phyloP scores from a whole-genome alignment of 2,888 invertebrate species.

The Crematogaster levior region DNA sequence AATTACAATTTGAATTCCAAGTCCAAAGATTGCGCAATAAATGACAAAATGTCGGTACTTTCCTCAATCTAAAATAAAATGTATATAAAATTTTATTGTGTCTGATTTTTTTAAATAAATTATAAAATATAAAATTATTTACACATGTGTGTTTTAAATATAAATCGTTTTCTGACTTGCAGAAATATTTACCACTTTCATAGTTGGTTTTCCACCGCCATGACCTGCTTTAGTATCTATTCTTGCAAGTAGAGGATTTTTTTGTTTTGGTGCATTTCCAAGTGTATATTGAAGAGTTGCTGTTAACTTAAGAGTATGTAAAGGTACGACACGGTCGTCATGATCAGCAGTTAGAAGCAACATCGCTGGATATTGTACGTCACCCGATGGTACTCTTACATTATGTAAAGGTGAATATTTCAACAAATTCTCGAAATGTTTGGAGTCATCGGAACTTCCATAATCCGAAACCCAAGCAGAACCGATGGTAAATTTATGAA shows the following conservation, averaged over 20 bases:
- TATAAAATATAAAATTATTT: constrained; percentile 12
- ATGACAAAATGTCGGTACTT: constrained; percentile 95
- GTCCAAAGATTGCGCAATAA: constrained; percentile 91
- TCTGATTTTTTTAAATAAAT: constrained; percentile 13
- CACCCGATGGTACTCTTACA: constrained; percentile 88
- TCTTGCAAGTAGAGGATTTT: constrained; percentile 94
- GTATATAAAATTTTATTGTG: constrained; percentile 12
- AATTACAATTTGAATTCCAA: constrained; percentile 87
- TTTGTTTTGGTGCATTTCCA: constrained; percentile 89
- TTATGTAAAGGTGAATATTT: constrained; percentile 98
- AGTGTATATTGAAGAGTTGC: constrained; percentile 94
- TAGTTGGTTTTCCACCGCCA: constrained; percentile 98
- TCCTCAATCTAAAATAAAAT: constrained; percentile 94
- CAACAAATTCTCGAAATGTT: constrained; percentile 94
- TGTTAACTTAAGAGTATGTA: constrained; percentile 98
- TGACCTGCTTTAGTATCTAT: constrained; percentile 99
- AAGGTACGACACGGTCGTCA: constrained; percentile 98
- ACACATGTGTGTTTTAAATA: background rate
- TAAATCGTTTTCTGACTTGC: constrained; percentile 2
- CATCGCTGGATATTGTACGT: constrained; percentile 94
- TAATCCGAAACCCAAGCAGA: constrained; percentile 99
- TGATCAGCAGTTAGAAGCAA: constrained; percentile 98
- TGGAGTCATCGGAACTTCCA: constrained; percentile 94
- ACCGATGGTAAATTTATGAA: constrained; percentile 99
- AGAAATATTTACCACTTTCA: constrained; percentile 91